Percentiles rank a stretch among this genome's conserved stretches.
These are phyloP conservation scores for Protosalanx chinensis DNA, from an alignment of 2,797 vertebrate species.

Conservation along the genomic window DNA sequence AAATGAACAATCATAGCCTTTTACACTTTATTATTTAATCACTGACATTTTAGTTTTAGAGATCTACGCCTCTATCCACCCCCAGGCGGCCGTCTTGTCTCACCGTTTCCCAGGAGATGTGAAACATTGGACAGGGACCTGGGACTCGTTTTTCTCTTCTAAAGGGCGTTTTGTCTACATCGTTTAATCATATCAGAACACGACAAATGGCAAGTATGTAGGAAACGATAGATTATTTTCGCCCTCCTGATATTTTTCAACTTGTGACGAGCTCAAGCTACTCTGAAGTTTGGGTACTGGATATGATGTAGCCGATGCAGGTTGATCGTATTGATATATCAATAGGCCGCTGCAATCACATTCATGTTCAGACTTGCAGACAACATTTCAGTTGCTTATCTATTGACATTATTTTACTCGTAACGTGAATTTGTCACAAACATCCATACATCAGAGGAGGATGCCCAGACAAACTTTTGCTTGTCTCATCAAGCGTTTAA, in stretches of 20 bases:
- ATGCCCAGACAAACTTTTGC: too few species aligned
- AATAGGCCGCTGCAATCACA: too few species aligned
- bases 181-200: too few species aligned
- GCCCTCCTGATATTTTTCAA: not conserved
- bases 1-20: not conserved
- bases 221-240: not conserved
- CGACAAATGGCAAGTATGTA: not conserved
- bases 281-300: not conserved
- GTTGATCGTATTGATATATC: too few species aligned
- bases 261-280: not conserved
- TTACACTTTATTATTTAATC: too few species aligned
- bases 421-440: too few species aligned
- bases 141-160: not conserved
- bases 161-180: too few species aligned
- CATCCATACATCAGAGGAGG: too few species aligned
- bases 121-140: slow-evolving; percentile 11
- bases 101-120: slow-evolving; percentile 22
- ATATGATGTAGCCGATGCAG: not conserved
- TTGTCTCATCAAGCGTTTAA: too few species aligned
- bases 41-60: not conserved
- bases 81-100: not conserved
- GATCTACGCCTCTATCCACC: not conserved
- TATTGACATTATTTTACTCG: too few species aligned
- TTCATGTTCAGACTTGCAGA: too few species aligned
- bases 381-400: too few species aligned